phyloP scores from a whole-genome alignment of 2,113 vertebrate genomes.

The Sinocyclocheilus anshuiensis region DNA sequence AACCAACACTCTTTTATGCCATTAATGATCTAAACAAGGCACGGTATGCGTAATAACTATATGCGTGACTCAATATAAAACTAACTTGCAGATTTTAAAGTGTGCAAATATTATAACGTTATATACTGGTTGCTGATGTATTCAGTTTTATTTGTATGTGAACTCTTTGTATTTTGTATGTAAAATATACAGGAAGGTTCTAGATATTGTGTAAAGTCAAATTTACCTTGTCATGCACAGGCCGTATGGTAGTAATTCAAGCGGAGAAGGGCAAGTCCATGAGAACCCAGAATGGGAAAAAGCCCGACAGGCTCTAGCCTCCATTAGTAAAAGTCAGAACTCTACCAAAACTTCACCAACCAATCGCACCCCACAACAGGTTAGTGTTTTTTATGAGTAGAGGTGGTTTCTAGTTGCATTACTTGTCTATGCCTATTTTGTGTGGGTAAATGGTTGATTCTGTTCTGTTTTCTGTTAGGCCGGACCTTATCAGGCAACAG shows the following conservation, averaged over 20 bases:
- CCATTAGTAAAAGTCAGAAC: constrained; percentile 75
- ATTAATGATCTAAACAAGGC: not conserved
- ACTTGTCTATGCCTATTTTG: not conserved
- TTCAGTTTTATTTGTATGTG: not conserved
- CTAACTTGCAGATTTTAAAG: not conserved
- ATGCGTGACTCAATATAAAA: not conserved
- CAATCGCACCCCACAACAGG: constrained; percentile 64
- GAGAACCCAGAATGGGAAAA: constrained; percentile 95
- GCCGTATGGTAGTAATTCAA: constrained; percentile 65
- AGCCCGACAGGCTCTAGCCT: constrained; percentile 82
- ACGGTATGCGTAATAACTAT: not conserved
- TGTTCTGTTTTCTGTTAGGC: constrained; percentile 60
- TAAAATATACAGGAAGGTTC: not conserved
- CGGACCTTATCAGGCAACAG: constrained; percentile 77
- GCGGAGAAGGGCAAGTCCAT: constrained; percentile 78
- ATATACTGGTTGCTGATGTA: not conserved
- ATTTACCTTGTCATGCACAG: constrained; percentile 50
- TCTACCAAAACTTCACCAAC: constrained; percentile 65
- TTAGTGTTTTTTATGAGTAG: constrained; percentile 7
- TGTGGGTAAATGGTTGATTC: not conserved
- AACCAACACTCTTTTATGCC: not conserved
- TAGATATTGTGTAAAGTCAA: not conserved
- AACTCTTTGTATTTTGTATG: not conserved
- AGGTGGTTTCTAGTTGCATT: not conserved
- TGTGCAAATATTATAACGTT: not conserved